A percentile compares a stretch with the other conserved stretches of the same genome.
Evolutionary conservation across 1,140 invertebrate species (phyloP).

Genomic region (Orchestia grillus): DNA sequence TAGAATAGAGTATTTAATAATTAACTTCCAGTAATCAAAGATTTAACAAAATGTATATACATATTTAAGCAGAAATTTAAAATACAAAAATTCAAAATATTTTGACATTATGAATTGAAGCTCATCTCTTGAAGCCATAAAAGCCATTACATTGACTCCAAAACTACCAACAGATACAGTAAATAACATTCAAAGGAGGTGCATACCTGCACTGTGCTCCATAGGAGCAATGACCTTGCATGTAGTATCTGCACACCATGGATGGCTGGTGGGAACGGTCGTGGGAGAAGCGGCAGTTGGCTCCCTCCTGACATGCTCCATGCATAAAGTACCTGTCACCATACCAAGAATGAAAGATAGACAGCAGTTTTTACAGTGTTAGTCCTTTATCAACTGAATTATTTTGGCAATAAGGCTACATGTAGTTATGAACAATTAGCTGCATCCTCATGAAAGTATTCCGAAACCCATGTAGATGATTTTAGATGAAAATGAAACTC

Average conservation of each 20-base stretch:
- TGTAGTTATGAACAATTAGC: too few species aligned
- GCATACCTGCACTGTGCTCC: constrained; percentile 40
- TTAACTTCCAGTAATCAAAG: not conserved
- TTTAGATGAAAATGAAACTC: not conserved
- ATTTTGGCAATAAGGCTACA: too few species aligned
- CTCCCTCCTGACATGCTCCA: constrained; percentile 56
- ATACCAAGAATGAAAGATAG: not conserved
- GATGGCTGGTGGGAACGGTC: constrained; percentile 53
- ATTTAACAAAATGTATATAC: not conserved
- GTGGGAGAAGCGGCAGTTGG: constrained; percentile 57
- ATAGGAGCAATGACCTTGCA: constrained; percentile 50
- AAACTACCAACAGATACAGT: not conserved
- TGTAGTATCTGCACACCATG: constrained; percentile 56
- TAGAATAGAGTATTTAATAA: not conserved
- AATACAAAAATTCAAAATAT: not conserved
- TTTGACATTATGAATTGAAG: not conserved
- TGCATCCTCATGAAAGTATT: too few species aligned
- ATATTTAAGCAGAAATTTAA: too few species aligned
- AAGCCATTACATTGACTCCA: not conserved
- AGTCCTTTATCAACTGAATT: too few species aligned
- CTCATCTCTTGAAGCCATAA: not conserved
- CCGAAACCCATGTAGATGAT: too few species aligned
- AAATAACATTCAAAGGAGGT: not conserved
- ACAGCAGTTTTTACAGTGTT: too few species aligned
- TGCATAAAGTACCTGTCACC: constrained; percentile 57